Conservation (phyloP, 1,140 invertebrate genomes). For the Schmidtea mediterranea region DNA sequence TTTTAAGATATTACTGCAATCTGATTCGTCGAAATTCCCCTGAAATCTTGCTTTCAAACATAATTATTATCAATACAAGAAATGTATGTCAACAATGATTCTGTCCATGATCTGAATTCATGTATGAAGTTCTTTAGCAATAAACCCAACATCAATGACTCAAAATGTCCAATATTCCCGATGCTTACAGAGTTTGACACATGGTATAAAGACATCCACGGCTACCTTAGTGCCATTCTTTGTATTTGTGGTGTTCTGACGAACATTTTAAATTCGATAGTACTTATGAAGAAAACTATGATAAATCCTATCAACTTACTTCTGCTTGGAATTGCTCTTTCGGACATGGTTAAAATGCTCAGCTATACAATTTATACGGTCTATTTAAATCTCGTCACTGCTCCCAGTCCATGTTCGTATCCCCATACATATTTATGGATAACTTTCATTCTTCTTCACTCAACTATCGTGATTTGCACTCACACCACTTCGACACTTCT, state of each 20-base stretch:
- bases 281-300: conserved; percentile 50
- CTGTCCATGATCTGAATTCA: too few relatives aligned
- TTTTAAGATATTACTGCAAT: too few relatives aligned
- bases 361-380: background rate
- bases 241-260: conserved; percentile 54
- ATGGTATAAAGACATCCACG: conserved; percentile 25
- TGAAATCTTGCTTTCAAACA: too few relatives aligned
- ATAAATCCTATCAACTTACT: conserved; percentile 45
- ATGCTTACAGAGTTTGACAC: background rate
- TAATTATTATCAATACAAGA: too few relatives aligned
- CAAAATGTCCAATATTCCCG: too few relatives aligned
- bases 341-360: conserved; percentile 48
- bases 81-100: too few relatives aligned
- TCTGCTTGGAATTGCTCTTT: conserved; percentile 45
- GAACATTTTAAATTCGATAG: conserved; percentile 52
- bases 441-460: background rate
- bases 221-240: conserved; percentile 37
- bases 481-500: background rate
- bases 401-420: background rate
- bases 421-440: background rate
- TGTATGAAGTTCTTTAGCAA: too few relatives aligned
- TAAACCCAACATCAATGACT: too few relatives aligned
- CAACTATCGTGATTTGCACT: background rate
- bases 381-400: background rate
- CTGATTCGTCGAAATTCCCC: too few relatives aligned